Conservation (phyloP, 2,888 invertebrate genomes). For the Torymus aiolomorphi region DNA sequence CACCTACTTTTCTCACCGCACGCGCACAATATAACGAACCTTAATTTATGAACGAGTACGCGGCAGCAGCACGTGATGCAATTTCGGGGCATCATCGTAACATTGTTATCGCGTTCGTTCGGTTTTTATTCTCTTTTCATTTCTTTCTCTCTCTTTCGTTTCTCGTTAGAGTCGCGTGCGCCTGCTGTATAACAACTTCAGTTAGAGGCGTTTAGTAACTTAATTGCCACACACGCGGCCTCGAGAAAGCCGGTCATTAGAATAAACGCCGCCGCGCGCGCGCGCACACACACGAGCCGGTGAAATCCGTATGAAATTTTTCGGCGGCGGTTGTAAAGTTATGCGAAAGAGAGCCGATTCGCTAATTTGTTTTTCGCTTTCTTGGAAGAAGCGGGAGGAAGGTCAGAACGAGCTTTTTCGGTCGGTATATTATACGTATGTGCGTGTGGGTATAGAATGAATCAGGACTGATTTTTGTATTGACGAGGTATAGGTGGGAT, state of each 20-base stretch:
- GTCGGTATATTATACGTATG: too few relatives aligned
- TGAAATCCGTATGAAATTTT: constrained; percentile 38
- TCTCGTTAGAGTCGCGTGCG: constrained; percentile 40
- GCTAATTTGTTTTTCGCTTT: too few relatives aligned
- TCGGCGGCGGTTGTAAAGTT: neutral
- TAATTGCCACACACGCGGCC: constrained; percentile 52
- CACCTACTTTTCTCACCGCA: too few relatives aligned
- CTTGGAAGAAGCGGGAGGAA: too few relatives aligned
- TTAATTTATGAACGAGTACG: constrained; percentile 28
- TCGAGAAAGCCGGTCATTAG: constrained; percentile 28
- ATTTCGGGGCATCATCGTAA: neutral
- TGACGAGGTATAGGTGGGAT: too few relatives aligned
- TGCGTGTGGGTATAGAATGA: too few relatives aligned
- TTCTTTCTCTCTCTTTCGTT: constrained; percentile 21
- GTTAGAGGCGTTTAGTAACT: constrained; percentile 61
- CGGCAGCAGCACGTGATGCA: constrained; percentile 6
- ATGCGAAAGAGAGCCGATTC: too few relatives aligned
- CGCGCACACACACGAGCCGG: neutral
- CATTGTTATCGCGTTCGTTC: constrained; percentile 62
- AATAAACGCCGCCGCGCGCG: constrained; percentile 10
- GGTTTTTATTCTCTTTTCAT: constrained; percentile 53
- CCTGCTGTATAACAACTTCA: constrained; percentile 17
- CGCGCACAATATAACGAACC: neutral
- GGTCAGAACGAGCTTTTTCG: too few relatives aligned
- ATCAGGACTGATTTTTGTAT: too few relatives aligned